Evolutionary conservation across 2,888 invertebrate genomes (phyloP).

Genomic region (Palloptera scutellata): DNA sequence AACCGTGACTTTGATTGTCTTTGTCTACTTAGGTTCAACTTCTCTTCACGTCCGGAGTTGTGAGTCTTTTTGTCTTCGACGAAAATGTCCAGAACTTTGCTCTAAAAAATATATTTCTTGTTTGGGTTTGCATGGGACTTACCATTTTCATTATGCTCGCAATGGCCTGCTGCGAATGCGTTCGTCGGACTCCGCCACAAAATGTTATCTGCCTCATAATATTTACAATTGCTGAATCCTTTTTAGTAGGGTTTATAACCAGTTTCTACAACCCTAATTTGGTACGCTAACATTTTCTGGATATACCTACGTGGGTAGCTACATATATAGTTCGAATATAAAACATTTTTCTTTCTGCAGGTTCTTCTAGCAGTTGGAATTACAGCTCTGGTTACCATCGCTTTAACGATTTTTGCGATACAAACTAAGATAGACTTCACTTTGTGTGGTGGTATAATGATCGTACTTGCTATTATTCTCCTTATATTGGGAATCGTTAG

Average conservation of each 20-base stretch:
- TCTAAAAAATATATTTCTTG: slow-evolving; percentile 66
- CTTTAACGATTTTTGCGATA: slow-evolving; percentile 87
- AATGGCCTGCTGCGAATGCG: slow-evolving; percentile 33
- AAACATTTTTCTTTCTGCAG: slow-evolving; percentile 54
- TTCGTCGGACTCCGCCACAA: slow-evolving; percentile 74
- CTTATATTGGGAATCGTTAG: slow-evolving; percentile 77
- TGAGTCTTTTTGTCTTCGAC: slow-evolving; percentile 76
- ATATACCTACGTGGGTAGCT: not conserved
- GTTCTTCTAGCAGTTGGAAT: slow-evolving; percentile 86
- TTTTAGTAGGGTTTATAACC: slow-evolving; percentile 76
- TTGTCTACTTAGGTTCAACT: slow-evolving; percentile 71
- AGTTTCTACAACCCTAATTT: slow-evolving; percentile 69
- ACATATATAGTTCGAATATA: not conserved
- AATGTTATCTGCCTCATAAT: slow-evolving; percentile 85
- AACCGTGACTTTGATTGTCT: no score
- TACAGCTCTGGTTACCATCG: slow-evolving; percentile 81
- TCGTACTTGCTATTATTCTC: slow-evolving; percentile 75
- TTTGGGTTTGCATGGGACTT: slow-evolving; percentile 71
- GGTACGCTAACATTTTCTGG: slow-evolving; percentile 29
- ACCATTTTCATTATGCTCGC: slow-evolving; percentile 77
- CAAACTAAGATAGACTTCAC: slow-evolving; percentile 90
- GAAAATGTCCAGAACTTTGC: slow-evolving; percentile 70
- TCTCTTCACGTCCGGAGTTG: slow-evolving; percentile 75
- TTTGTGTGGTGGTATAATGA: slow-evolving; percentile 75
- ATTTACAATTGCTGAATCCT: slow-evolving; percentile 81